Evolutionary conservation across 2,797 vertebrate genomes (phyloP).

Genomic region (Yasuhikotakia modesta): DNA sequence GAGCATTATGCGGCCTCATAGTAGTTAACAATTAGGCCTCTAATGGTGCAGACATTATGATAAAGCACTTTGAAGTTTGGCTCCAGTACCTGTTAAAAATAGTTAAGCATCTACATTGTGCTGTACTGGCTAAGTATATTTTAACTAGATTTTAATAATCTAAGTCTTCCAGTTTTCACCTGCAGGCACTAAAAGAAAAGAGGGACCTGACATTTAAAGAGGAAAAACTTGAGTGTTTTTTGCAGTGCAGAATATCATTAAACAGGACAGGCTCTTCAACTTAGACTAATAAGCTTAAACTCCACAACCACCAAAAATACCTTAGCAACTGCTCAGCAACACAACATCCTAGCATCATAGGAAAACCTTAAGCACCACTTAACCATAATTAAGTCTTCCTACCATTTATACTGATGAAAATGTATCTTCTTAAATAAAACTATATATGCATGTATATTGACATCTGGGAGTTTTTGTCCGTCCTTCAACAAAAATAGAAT

Average conservation of each 20-base stretch:
- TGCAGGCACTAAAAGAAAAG: too few species aligned
- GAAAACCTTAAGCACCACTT: neutral
- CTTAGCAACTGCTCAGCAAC: neutral
- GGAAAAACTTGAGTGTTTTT: too few species aligned
- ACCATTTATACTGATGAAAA: neutral
- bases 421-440: too few species aligned
- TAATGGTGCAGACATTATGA: conserved; percentile 67
- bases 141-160: conserved; percentile 1
- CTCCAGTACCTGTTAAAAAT: conserved; percentile 17
- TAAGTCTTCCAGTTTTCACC: neutral
- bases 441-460: neutral
- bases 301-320: too few species aligned
- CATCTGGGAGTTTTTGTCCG: neutral
- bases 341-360: neutral
- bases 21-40: conserved; percentile 74
- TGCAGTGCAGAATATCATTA: neutral
- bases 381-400: neutral
- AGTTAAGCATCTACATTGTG: neutral
- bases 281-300: too few species aligned
- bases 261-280: neutral
- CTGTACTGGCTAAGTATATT: neutral
- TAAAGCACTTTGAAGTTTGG: conserved; percentile 1
- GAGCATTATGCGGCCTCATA: conserved; percentile 43
- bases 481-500: neutral
- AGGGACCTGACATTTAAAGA: too few species aligned